Percentiles rank a stretch among this genome's conserved stretches.
phyloP scores from a whole-genome alignment of 1,140 invertebrate species.

The Ptiloglossa arizonensis region DNA sequence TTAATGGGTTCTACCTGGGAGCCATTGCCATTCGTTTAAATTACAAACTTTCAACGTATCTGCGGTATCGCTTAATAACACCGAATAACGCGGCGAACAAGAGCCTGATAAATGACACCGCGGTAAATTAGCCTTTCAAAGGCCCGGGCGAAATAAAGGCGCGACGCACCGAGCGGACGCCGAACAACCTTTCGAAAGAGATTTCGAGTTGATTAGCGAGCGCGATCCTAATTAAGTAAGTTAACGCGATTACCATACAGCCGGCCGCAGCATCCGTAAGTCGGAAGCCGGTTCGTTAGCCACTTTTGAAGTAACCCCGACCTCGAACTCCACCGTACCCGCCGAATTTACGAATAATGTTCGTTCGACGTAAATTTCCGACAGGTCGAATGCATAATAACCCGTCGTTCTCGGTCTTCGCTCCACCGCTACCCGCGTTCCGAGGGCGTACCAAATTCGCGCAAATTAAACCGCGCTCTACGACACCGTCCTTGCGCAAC shows the following conservation, averaged over 20 bases:
- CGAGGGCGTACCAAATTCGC: background rate
- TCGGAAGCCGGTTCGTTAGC: conserved; percentile 27
- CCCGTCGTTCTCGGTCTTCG: background rate
- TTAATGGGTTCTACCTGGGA: conserved; percentile 3
- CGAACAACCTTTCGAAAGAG: conserved; percentile 14
- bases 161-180: background rate
- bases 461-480: background rate
- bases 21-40: conserved; percentile 15
- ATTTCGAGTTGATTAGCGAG: conserved; percentile 47
- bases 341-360: conserved; percentile 29
- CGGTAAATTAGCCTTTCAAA: conserved; percentile 28
- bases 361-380: background rate
- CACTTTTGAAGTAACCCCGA: conserved; percentile 17
- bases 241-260: conserved; percentile 34
- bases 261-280: conserved; percentile 27
- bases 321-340: background rate
- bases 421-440: background rate
- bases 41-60: conserved; percentile 28
- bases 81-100: conserved; percentile 6
- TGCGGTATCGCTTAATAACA: conserved; percentile 5
- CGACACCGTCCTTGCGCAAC: background rate
- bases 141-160: conserved; percentile 16
- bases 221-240: conserved; percentile 37
- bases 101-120: conserved; percentile 24
- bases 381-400: background rate